phyloP scores from a whole-genome alignment of 2,888 invertebrate genomes.

The Ormia ochracea region DNA sequence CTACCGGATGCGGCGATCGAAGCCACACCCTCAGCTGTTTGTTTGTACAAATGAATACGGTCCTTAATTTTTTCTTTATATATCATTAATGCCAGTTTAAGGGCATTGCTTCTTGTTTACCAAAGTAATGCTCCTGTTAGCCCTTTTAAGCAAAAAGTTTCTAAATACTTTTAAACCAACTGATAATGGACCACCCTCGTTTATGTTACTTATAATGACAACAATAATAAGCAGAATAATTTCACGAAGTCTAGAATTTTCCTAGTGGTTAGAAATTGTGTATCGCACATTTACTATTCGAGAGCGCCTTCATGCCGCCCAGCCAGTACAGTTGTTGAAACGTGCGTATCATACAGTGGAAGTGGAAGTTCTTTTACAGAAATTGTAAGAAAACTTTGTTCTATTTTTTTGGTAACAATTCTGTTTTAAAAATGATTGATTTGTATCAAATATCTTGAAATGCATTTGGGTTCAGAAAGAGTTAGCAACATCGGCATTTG shows the following conservation, averaged over 20 bases:
- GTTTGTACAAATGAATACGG: too few relatives aligned
- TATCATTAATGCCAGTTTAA: too few relatives aligned
- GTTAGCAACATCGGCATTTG: too few relatives aligned
- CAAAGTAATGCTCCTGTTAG: too few relatives aligned
- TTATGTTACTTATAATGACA: constrained; percentile 1
- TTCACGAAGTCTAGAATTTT: not conserved
- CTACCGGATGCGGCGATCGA: too few relatives aligned
- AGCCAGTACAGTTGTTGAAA: not conserved
- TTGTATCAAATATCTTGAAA: constrained; percentile 20
- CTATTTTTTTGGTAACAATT: constrained; percentile 50
- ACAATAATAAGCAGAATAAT: not conserved
- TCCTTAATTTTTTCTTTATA: too few relatives aligned
- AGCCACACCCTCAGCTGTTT: too few relatives aligned
- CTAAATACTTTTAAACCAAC: too few relatives aligned
- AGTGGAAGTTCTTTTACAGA: not conserved
- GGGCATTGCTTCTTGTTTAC: too few relatives aligned
- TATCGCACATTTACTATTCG: not conserved
- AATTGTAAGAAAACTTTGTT: constrained; percentile 54
- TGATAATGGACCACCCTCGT: not conserved
- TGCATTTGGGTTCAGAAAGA: not conserved
- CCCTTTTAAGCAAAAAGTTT: too few relatives aligned
- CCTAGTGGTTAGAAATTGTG: constrained; percentile 35
- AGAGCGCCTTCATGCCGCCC: not conserved
- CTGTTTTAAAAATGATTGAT: constrained; percentile 59
- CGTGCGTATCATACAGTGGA: not conserved